These are phyloP conservation scores for Ficedula albicollis DNA, from an alignment of 2,797 vertebrate species.

Conservation along the genomic window DNA sequence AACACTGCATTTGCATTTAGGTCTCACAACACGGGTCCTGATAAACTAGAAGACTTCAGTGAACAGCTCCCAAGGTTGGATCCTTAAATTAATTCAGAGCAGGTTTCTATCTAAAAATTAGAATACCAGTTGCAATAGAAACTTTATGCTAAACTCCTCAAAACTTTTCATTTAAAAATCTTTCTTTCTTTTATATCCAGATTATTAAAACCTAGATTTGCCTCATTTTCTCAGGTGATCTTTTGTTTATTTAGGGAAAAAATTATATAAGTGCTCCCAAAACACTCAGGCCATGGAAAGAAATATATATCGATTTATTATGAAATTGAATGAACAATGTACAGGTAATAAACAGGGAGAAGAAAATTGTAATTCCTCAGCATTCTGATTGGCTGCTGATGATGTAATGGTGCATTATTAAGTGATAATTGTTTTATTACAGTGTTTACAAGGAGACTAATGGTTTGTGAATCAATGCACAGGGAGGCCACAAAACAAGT, in stretches of 20 bases:
- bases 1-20: background rate
- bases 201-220: background rate
- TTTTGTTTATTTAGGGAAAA: background rate
- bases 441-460: conserved; percentile 15
- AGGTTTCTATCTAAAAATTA: background rate
- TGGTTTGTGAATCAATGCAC: conserved; percentile 3
- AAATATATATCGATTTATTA: background rate
- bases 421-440: conserved; percentile 32
- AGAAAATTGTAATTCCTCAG: background rate
- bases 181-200: background rate
- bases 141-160: background rate
- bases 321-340: background rate
- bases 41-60: too few species aligned
- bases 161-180: background rate
- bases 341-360: background rate
- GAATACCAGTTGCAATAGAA: background rate
- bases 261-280: background rate
- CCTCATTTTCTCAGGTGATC: background rate
- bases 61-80: background rate
- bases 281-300: background rate
- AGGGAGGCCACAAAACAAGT: background rate
- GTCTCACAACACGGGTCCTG: background rate
- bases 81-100: background rate
- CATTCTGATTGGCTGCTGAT: background rate
- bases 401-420: conserved; percentile 5